phyloP scores from a whole-genome alignment of 2,888 invertebrate genomes.

The Metellina segmentata region DNA sequence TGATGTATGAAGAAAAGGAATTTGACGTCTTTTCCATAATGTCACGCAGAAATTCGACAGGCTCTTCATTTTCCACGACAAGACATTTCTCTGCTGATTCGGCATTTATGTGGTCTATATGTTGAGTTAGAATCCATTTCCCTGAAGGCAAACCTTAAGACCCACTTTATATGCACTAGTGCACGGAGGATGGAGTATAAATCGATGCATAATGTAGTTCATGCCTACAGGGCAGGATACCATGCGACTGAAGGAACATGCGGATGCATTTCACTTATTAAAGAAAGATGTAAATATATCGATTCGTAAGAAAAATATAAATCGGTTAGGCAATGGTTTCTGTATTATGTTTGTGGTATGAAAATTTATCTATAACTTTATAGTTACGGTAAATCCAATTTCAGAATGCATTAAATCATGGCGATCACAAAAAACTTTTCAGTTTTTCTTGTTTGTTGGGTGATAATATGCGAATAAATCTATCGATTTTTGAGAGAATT shows the following conservation, averaged over 20 bases:
- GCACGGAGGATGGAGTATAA: conserved; percentile 2
- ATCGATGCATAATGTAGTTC: conserved; percentile 5
- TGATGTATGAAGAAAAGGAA: neutral
- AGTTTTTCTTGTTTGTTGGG: no score
- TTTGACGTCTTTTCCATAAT: neutral
- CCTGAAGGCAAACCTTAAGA: neutral
- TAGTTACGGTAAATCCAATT: no score
- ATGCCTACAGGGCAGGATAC: neutral
- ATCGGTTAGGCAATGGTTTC: no score
- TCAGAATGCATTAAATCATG: no score
- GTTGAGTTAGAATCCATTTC: neutral
- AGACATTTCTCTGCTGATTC: conserved; percentile 31
- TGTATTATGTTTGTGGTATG: no score
- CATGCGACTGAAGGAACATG: neutral
- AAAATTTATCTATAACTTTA: no score
- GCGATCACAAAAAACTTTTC: no score
- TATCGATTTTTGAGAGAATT: no score
- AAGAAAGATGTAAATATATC: neutral
- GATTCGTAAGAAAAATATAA: no score
- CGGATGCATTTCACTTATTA: neutral
- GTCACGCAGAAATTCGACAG: neutral
- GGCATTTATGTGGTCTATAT: conserved; percentile 5
- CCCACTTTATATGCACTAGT: conserved; percentile 31
- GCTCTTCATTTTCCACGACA: neutral
- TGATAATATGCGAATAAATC: no score